These are phyloP conservation scores for Pyxicephalus adspersus DNA, from an alignment of 2,113 vertebrate genomes.

Conservation along the genomic window DNA sequence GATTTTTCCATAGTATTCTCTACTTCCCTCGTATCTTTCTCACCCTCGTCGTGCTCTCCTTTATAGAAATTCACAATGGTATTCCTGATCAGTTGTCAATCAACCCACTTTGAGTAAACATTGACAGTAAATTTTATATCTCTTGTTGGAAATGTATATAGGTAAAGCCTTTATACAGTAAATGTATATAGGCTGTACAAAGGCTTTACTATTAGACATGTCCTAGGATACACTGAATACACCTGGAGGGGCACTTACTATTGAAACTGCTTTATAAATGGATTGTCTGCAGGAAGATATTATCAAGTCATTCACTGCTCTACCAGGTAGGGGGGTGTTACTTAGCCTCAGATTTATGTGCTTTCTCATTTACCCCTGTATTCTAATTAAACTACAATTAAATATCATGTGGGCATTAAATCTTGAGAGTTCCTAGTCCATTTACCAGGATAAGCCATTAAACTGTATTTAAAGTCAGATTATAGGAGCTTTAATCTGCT, in stretches of 20 bases:
- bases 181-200: not conserved
- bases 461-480: slow-evolving; percentile 42
- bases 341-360: slow-evolving; percentile 5
- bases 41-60: too few relatives aligned
- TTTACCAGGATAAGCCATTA: slow-evolving; percentile 28
- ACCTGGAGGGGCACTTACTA: not conserved
- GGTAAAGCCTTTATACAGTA: not conserved
- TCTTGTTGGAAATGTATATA: too few relatives aligned
- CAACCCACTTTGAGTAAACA: too few relatives aligned
- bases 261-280: not conserved
- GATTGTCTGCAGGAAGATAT: not conserved
- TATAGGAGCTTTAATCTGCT: slow-evolving; percentile 42
- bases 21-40: too few relatives aligned
- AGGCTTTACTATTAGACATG: not conserved
- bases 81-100: too few relatives aligned
- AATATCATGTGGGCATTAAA: slow-evolving; percentile 20
- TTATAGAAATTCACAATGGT: too few relatives aligned
- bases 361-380: not conserved
- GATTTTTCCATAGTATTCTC: too few relatives aligned
- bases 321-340: not conserved
- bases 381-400: slow-evolving; percentile 37
- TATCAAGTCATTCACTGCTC: not conserved
- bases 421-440: slow-evolving; percentile 7
- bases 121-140: too few relatives aligned
- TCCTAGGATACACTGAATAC: not conserved